Evolutionary conservation across 2,113 vertebrate species (phyloP), one percentile per base, ranked within the genome.

Genomic region (Tinamus guttatus): DNA sequence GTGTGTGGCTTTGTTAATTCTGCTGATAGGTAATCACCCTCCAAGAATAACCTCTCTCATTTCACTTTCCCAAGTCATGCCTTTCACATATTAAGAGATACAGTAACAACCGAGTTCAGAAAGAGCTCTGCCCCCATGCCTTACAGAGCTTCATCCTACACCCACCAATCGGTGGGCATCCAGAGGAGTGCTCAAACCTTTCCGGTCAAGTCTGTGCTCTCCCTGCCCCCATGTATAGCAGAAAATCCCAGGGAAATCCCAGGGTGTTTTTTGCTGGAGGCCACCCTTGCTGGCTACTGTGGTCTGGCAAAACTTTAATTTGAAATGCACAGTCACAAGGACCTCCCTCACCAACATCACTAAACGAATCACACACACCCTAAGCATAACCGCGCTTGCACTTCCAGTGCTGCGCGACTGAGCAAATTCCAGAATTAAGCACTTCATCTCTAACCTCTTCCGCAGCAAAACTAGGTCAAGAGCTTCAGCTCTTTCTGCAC

Each of bases 351-450:
- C 41, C 19, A 80, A 83, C 45, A 36, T 24, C 38, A 43, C 41
- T 21, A 80, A 83, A 11, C 73, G 36, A 87, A 62, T 9, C 2
- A 0, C 5, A 4, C 18, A 45, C 0, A 0, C 21, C 78, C 49
- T 27, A 63, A 80, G 54, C 21, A 45, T 3, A 7, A 74, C 43
- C 0, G 0, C 3, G 7, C 76, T 82, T 14, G 5, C 4, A 8
- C 32, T 54, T 63, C 45, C 24, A 63, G 25, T 21, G 28, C 19
- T 41, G 70, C 43, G 58, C 62, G 22, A 45, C 5, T 8, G 20
- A 79, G 18, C 56, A 58, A 89, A 81, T 60, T 8, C 20, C 20
- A 47, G 32, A 43, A 14, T 36, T 59, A 36, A 51, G 32, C 2
- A 3, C 47, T 84, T 69, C 52, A 43, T 12, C 38, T 86, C 38